Evolutionary conservation across 2,113 vertebrate species (phyloP), one percentile per base, ranked within the genome.

Genomic region (Perognathus longimembris): DNA sequence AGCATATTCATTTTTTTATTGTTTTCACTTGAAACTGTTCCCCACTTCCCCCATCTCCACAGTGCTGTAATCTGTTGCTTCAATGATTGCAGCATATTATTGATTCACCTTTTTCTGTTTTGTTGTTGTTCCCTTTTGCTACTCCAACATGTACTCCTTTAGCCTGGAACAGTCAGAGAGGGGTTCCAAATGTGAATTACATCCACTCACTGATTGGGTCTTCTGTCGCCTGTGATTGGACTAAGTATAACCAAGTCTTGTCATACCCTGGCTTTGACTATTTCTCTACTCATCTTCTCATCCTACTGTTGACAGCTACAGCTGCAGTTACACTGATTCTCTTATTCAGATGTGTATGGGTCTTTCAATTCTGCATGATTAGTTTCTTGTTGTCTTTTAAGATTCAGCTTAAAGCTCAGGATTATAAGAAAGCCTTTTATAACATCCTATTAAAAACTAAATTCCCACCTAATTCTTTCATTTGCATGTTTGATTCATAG

Each of bases 351-450:
- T 64, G 24, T 15, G 64, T 24, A 64, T 69, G 7, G 50, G 54
- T 18, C 77, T 32, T 70, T 88, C 34, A n/a, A 67, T 1, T 34
- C 11, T 63, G 9, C 9, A 22, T 57, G 28, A 34, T 61, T 86
- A 67, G 20, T 76, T 89, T 87, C 5, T 34, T 92, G 78, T 85
- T 66, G 30, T 83, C 21, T 14, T 91, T 86, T 85, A 91, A 77
- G 32, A 84, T 30, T 91, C 24, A 73, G 20, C 21, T 30, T 90
- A 90, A 95, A 73, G 93, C 36, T 75, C 67, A 87, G 12, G 69
- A 79, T 87, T 64, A 45, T 80, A 83, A 95, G 63, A 36, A 82
- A 89, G 34, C 0, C 30, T 80, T 64, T 57, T 11, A 26, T 30
- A 82, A 73, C 40, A 40, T 61, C 26, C n/a, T 78, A 64, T 61